phyloP scores from a whole-genome alignment of 53 echinoderm and acorn worm species.

The Mesocentrotus franciscanus region DNA sequence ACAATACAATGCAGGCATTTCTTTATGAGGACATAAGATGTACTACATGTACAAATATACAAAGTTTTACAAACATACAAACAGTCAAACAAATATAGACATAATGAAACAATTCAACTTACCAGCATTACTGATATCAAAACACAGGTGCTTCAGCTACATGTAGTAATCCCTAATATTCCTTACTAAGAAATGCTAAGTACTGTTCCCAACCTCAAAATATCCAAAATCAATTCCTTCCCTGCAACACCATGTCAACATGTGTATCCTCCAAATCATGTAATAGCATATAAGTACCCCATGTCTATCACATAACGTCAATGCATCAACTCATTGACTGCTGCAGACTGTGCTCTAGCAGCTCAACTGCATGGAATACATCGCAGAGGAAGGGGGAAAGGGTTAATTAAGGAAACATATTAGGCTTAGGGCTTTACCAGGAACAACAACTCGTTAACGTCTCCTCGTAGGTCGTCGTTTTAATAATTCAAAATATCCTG shows the following conservation, averaged over 20 bases:
- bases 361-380: neutral
- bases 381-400: neutral
- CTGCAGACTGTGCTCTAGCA: neutral
- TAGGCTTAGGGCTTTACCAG: neutral
- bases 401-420: conserved; percentile 22
- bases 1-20: no score
- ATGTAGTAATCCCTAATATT: neutral
- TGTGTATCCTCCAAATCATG: neutral
- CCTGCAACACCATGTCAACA: neutral
- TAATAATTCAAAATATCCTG: conserved; percentile 53
- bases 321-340: neutral
- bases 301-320: conserved; percentile 4
- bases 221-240: neutral
- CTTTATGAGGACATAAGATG: no score
- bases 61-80: neutral
- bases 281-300: neutral
- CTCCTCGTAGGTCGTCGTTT: neutral
- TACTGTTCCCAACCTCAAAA: neutral
- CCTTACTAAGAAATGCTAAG: neutral
- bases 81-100: neutral
- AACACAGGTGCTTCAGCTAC: conserved; percentile 3
- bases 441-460: conserved; percentile 55
- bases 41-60: neutral
- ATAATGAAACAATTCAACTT: neutral
- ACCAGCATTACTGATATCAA: neutral